Evolutionary conservation across 1,140 invertebrate genomes (phyloP).

Genomic region (Lepidurus couesii): DNA sequence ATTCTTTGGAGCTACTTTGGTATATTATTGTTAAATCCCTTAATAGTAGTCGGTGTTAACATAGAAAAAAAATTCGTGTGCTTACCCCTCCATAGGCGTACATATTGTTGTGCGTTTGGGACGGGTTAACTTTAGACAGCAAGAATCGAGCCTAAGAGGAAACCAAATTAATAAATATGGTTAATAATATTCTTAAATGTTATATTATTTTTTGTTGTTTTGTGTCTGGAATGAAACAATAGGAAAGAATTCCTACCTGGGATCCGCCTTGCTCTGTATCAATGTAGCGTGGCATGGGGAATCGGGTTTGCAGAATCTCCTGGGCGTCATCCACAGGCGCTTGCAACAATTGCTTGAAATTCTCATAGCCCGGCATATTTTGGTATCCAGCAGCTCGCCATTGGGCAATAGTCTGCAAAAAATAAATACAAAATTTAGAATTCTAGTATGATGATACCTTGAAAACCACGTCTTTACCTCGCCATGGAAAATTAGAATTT

Average conservation of each 20-base stretch:
- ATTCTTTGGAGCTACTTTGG: no score
- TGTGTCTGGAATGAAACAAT: constrained; percentile 41
- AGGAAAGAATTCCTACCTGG: constrained; percentile 45
- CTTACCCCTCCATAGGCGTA: constrained; percentile 87
- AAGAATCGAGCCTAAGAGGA: constrained; percentile 82
- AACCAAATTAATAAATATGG: constrained; percentile 37
- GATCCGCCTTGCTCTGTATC: constrained; percentile 98
- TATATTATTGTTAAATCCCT: no score
- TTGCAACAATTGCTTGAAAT: constrained; percentile 91
- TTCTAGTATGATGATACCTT: constrained; percentile 30
- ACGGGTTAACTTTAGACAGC: constrained; percentile 98
- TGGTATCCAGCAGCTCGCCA: constrained; percentile 94
- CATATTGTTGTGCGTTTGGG: constrained; percentile 99
- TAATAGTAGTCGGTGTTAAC: constrained; percentile 16
- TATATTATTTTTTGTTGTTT: not conserved
- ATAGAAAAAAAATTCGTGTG: constrained; percentile 35
- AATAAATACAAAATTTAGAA: constrained; percentile 38
- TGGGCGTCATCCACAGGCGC: constrained; percentile 96
- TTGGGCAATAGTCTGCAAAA: constrained; percentile 81
- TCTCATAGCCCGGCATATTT: constrained; percentile 93
- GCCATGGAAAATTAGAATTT: constrained; percentile 98
- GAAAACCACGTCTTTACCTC: constrained; percentile 58
- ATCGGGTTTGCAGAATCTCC: constrained; percentile 89
- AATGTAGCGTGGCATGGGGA: constrained; percentile 98
- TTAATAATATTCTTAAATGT: not conserved